A percentile compares a stretch with the other conserved stretches of the same genome.
phyloP scores from a whole-genome alignment of 1,140 invertebrate species.

The Popillia japonica region DNA sequence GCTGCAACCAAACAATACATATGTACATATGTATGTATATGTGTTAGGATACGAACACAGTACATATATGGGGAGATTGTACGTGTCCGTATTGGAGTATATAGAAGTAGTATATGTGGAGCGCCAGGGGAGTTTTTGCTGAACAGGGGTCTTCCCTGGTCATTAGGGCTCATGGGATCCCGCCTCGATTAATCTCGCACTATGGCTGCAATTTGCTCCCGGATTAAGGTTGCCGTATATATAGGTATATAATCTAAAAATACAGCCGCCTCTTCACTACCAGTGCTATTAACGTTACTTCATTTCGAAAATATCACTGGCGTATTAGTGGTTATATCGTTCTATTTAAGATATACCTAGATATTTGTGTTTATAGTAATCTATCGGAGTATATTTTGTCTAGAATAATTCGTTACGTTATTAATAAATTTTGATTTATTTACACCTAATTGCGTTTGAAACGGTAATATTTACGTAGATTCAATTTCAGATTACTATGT shows the following conservation, averaged over 20 bases:
- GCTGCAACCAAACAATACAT: background rate
- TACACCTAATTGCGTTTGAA: too few species aligned
- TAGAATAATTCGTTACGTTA: too few species aligned
- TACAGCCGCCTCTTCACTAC: background rate
- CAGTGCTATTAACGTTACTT: background rate
- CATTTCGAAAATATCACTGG: background rate
- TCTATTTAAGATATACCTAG: background rate
- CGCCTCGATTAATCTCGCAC: slow-evolving; percentile 27
- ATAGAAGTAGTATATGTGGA: slow-evolving; percentile 1
- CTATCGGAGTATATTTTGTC: too few species aligned
- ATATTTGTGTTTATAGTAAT: background rate
- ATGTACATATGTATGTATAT: too few species aligned
- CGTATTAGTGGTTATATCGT: background rate
- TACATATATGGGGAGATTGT: background rate
- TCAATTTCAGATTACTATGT: too few species aligned
- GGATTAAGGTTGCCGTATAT: slow-evolving; percentile 27
- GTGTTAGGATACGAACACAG: too few species aligned
- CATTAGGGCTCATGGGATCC: slow-evolving; percentile 28
- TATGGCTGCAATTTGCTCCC: slow-evolving; percentile 32
- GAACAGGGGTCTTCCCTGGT: slow-evolving; percentile 27
- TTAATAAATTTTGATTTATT: too few species aligned
- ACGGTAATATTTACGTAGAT: too few species aligned
- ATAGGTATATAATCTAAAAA: slow-evolving; percentile 25
- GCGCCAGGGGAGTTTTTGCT: slow-evolving; percentile 25
- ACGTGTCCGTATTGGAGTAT: background rate